Base-by-base conservation (phyloP, 2,888 invertebrate genomes). In the Adela reaumurella region DNA sequence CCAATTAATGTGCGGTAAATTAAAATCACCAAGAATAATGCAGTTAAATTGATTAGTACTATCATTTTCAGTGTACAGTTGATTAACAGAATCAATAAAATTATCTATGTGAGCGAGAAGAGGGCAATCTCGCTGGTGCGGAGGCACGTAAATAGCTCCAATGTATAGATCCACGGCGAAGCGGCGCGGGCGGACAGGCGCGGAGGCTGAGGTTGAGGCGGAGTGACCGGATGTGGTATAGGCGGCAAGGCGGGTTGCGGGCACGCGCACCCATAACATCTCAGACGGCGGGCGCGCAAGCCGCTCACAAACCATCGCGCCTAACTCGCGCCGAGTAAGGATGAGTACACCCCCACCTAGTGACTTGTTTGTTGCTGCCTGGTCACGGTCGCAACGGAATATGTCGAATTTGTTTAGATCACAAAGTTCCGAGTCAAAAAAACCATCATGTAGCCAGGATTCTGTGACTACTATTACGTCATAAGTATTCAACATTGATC, bases 11-110 rank as follows among this genome's bases (percentile, higher is more conserved):
- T 17, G 28, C 2, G 46, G 41, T 17, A 35, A 19, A 16, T 46
- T 46, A 19, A 46, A 46, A 18, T 46, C 46, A 3, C 46, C 46
- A n/a, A 17, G 11, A 19, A 41, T n/a, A 19, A 46, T 18, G 19
- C 16, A 46, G 16, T 46, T 46, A 35, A 14, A 8, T 35, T 35
- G n/a, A 35, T 8, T 35, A 35, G 3, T 35, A 14, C 14, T 14
- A 3, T 14, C 14, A 35, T 14, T 35, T 14, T 35, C 35, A 35
- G 35, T 35, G n/a, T 14, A 35, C 3, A 35, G 35, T 35, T 35
- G 35, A 3, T 35, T 35, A 14, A 8, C 14, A 3, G 35, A 24
- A 8, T 24, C 24, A 24, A 24, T 24, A 24, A 24, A 24, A 24
- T 24, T 11, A 35, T 35, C 35, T 14, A 35, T 35, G n/a, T 35